A percentile compares a stretch with the other conserved stretches of the same genome.
Evolutionary conservation across 1,140 invertebrate genomes (phyloP).

Genomic region (Cryptotermes secundus): DNA sequence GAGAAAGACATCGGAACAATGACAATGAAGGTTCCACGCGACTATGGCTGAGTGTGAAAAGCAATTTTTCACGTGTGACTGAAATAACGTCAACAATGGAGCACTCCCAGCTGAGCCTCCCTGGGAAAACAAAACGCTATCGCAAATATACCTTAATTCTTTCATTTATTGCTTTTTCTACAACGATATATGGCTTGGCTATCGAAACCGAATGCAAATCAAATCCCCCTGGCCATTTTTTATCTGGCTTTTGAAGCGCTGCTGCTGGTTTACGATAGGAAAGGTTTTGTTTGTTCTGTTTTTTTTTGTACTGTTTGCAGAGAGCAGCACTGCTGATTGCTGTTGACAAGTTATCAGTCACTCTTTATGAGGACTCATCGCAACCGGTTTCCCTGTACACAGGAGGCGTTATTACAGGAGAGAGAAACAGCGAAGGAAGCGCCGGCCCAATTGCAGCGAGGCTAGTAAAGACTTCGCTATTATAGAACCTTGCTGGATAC

Average conservation of each 20-base stretch:
- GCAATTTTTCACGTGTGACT: constrained; percentile 8
- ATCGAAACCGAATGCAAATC: constrained; percentile 10
- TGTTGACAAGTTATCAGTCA: constrained; percentile 11
- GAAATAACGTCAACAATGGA: constrained; percentile 15
- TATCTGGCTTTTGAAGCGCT: constrained; percentile 5
- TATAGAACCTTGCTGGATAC: too few relatives aligned
- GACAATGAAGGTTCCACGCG: background rate
- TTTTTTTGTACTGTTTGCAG: background rate
- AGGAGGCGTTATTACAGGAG: too few relatives aligned
- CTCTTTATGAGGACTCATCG: constrained; percentile 10
- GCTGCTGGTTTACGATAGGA: constrained; percentile 14
- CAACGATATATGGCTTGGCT: constrained; percentile 10
- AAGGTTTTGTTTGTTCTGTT: constrained; percentile 1
- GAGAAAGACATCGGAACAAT: background rate
- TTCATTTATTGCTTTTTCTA: constrained; percentile 16
- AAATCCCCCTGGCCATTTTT: background rate
- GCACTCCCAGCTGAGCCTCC: background rate
- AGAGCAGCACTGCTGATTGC: background rate
- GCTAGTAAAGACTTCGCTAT: too few relatives aligned
- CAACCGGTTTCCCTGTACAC: background rate
- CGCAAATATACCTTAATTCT: constrained; percentile 15
- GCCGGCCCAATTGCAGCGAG: too few relatives aligned
- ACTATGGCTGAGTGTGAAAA: background rate
- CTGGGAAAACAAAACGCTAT: constrained; percentile 15
- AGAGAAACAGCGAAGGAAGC: too few relatives aligned